These are phyloP conservation scores for Protomyctophum bolini DNA, from an alignment of 2,113 vertebrate species.

Conservation along the genomic window DNA sequence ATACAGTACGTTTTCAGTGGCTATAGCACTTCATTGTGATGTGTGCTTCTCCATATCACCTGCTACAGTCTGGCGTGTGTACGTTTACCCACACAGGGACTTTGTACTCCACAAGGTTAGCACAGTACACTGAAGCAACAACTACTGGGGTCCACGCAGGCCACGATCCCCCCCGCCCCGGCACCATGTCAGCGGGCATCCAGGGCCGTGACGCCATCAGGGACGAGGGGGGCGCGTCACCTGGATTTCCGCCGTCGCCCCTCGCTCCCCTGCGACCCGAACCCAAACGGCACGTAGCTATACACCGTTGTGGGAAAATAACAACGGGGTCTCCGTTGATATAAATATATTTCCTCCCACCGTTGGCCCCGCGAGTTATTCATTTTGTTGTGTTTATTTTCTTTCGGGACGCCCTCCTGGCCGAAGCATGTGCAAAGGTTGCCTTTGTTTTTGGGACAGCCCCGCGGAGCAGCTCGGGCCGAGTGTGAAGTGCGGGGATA, in stretches of 20 bases:
- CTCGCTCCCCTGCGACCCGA: constrained; percentile 42
- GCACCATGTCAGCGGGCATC: constrained; percentile 57
- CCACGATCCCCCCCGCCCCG: neutral
- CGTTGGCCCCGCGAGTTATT: constrained; percentile 63
- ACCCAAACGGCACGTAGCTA: constrained; percentile 73
- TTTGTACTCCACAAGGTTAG: no score
- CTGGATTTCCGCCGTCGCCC: constrained; percentile 78
- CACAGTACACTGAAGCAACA: no score
- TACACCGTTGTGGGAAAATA: constrained; percentile 68
- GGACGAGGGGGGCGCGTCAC: constrained; percentile 57
- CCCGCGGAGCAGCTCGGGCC: constrained; percentile 78
- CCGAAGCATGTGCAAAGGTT: constrained; percentile 76
- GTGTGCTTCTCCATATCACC: no score
- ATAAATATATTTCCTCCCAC: constrained; percentile 80
- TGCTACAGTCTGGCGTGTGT: no score
- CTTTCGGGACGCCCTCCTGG: constrained; percentile 42
- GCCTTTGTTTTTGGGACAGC: constrained; percentile 79
- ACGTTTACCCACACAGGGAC: no score
- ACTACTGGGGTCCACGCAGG: no score
- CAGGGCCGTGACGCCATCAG: constrained; percentile 58
- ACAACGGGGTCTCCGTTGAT: constrained; percentile 68
- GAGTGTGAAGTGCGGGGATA: constrained; percentile 80
- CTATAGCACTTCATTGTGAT: no score
- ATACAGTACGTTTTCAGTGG: no score
- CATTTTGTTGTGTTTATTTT: constrained; percentile 71